Percentiles rank a stretch among this genome's conserved stretches.
Conservation (phyloP, 2,888 invertebrate genomes). For the Chaetogeoica ovagalla region DNA sequence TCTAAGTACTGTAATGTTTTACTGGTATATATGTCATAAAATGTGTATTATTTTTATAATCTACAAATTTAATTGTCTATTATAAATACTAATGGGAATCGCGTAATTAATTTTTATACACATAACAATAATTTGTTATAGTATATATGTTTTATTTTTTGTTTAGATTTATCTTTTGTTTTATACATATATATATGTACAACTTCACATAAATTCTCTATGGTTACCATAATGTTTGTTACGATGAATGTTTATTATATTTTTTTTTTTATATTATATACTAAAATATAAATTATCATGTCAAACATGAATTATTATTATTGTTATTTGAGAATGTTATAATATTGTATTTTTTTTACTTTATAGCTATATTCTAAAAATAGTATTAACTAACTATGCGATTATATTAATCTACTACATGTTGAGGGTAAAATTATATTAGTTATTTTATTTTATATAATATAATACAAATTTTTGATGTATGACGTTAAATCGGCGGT, state of each 20-base stretch:
- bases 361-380: conserved; percentile 18
- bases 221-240: conserved; percentile 49
- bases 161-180: conserved; percentile 27
- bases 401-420: conserved; percentile 48
- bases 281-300: conserved; percentile 26
- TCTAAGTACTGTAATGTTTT: conserved; percentile 31
- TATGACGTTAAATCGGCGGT: conserved; percentile 19
- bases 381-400: conserved; percentile 22
- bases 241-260: conserved; percentile 16
- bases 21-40: background rate
- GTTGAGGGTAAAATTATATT: conserved; percentile 52
- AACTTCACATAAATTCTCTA: conserved; percentile 27
- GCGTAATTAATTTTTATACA: conserved; percentile 10
- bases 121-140: conserved; percentile 52
- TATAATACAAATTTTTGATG: conserved; percentile 12
- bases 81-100: background rate
- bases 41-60: conserved; percentile 28
- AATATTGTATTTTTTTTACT: conserved; percentile 37
- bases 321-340: conserved; percentile 30
- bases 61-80: background rate
- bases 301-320: conserved; percentile 29
- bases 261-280: background rate
- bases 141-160: background rate
- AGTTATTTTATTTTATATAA: conserved; percentile 49
- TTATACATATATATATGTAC: conserved; percentile 11